Conservation (phyloP, 2,888 invertebrate genomes). For the Erynnis tages region DNA sequence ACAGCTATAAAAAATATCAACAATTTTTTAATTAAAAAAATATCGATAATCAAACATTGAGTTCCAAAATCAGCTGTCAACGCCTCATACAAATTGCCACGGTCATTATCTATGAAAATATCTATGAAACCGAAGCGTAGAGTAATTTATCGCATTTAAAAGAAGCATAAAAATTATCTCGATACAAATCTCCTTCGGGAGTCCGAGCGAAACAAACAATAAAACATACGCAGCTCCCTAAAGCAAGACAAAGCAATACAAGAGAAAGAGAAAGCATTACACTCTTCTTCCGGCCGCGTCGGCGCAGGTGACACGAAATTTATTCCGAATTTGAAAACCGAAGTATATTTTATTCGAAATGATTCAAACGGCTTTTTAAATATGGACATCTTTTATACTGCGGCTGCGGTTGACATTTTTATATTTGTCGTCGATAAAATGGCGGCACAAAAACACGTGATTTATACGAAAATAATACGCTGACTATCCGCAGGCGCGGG, state of each 20-base stretch:
- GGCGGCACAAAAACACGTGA: slow-evolving; percentile 65
- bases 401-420: slow-evolving; percentile 75
- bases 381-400: slow-evolving; percentile 76
- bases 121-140: slow-evolving; percentile 59
- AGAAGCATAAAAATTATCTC: slow-evolving; percentile 73
- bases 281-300: slow-evolving; percentile 74
- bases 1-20: too few species aligned
- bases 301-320: slow-evolving; percentile 80
- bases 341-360: slow-evolving; percentile 76
- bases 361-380: slow-evolving; percentile 80
- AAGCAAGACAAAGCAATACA: slow-evolving; percentile 47
- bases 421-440: slow-evolving; percentile 75
- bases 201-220: slow-evolving; percentile 67
- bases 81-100: slow-evolving; percentile 65
- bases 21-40: too few species aligned
- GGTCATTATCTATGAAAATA: slow-evolving; percentile 57
- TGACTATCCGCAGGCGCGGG: slow-evolving; percentile 45
- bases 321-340: slow-evolving; percentile 81
- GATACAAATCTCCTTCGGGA: slow-evolving; percentile 63
- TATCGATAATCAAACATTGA: too few species aligned
- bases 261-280: slow-evolving; percentile 40
- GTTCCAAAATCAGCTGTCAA: slow-evolving; percentile 71
- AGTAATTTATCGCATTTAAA: slow-evolving; percentile 76
- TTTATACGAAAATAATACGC: slow-evolving; percentile 74
- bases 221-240: slow-evolving; percentile 49